Conservation (phyloP, 2,888 invertebrate genomes). For the Polyploca ridens region DNA sequence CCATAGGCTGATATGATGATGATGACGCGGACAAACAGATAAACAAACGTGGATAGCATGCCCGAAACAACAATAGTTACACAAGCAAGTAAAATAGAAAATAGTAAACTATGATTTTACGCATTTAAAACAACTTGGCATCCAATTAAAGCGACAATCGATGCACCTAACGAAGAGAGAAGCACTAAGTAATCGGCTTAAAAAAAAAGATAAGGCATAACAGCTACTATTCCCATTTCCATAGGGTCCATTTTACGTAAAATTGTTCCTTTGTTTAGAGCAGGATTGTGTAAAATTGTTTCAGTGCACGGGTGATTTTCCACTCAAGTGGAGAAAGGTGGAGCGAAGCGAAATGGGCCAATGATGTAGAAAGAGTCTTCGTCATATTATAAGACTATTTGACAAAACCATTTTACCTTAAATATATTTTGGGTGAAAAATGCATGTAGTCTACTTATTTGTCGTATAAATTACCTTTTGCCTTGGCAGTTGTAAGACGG, state of each 20-base stretch:
- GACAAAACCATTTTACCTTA: neutral
- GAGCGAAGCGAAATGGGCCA: conserved; percentile 4
- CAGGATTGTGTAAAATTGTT: conserved; percentile 25
- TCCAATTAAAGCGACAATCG: conserved; percentile 8
- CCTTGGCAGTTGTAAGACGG: neutral
- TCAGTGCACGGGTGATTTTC: conserved; percentile 12
- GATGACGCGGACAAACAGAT: no score
- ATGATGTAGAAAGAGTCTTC: neutral
- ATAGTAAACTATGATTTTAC: no score
- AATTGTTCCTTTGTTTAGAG: conserved; percentile 19
- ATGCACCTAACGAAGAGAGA: neutral
- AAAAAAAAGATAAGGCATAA: conserved; percentile 5
- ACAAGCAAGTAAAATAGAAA: neutral
- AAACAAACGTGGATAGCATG: no score
- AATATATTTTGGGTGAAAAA: neutral
- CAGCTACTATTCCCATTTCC: conserved; percentile 18
- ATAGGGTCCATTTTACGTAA: conserved; percentile 18
- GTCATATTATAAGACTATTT: neutral
- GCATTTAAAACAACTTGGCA: neutral
- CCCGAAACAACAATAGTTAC: no score
- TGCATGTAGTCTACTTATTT: conserved; percentile 5
- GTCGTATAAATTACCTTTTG: neutral
- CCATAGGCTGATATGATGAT: no score
- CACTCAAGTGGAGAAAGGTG: neutral
- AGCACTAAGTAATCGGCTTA: neutral